Base-by-base conservation (phyloP, 2,113 vertebrate species). In the Leuciscus idus region DNA sequence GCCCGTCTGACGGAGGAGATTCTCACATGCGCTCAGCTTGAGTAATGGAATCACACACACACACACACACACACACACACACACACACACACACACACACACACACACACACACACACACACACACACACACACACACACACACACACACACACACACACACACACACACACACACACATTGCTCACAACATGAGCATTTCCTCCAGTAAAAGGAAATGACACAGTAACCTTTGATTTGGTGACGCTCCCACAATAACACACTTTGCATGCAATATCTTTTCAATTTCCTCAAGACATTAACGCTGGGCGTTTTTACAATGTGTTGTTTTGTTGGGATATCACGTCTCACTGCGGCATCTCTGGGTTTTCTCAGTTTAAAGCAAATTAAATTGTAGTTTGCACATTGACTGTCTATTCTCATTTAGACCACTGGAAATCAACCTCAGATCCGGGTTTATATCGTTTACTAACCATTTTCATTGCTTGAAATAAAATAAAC, bases 21-120 rank as follows among this genome's bases (percentile, higher is more conserved):
- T 84, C 55, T 57, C 39, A 64, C 66, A 62, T 46, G 79, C 61
- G 85, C 76, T 59, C 85, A 74, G 79, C 12, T 48, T 59, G 36
- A 81, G 57, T 81, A 73, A 86, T 80, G 13, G 30, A 26, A 74
- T 19, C 12, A 39, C 36, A 43, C 39, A 39, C 39, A 43, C 39
- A 43, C 39, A 43, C 39, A 43, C 39, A 36, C 36, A 36, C 36
- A 6, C 36, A 36, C 36, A 36, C 36, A 36, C 36, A 36, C 36
- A 36, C 36, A 36, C 36, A 36, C 33, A n/a, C 17, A 74, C 66
- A 9, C 80, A 68, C 23, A 36, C 36, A 36, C 36, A 36, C 36
- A 36, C 36, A 36, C 36, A 36, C 36, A 36, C 36, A 36, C 36
- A 36, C 36, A 36, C 36, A 36, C 36, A 36, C 36, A 6, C 36